phyloP scores from a whole-genome alignment of 2,113 vertebrate species.

The Ceyx melanurus region DNA sequence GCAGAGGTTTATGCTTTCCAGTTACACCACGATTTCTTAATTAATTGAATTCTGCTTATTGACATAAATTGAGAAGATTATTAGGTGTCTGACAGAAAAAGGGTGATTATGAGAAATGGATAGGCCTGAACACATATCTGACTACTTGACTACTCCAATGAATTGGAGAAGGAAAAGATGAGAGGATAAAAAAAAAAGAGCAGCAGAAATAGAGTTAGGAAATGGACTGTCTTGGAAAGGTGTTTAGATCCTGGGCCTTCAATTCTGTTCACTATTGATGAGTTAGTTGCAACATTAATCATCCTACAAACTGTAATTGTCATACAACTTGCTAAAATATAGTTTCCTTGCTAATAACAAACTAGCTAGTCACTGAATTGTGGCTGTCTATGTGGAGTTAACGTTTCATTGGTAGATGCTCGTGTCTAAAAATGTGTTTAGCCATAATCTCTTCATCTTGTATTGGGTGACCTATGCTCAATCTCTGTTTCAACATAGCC shows the following conservation, averaged over 20 bases:
- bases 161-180: neutral
- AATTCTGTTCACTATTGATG: neutral
- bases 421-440: neutral
- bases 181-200: neutral
- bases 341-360: neutral
- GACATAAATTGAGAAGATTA: neutral
- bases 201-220: neutral
- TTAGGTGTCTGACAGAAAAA: neutral
- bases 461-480: neutral
- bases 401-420: fast-evolving
- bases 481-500: neutral
- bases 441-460: neutral
- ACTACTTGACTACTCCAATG: no score
- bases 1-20: neutral
- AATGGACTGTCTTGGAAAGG: neutral
- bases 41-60: neutral
- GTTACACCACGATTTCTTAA: neutral
- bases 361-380: neutral
- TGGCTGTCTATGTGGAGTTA: neutral
- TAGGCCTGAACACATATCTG: neutral
- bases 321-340: neutral
- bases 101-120: neutral
- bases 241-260: neutral
- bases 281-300: neutral
- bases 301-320: neutral